A percentile compares a stretch with the other conserved stretches of the same genome.
Conservation (phyloP, 2,797 vertebrate genomes). For the Pangasius sanitwongsei region DNA sequence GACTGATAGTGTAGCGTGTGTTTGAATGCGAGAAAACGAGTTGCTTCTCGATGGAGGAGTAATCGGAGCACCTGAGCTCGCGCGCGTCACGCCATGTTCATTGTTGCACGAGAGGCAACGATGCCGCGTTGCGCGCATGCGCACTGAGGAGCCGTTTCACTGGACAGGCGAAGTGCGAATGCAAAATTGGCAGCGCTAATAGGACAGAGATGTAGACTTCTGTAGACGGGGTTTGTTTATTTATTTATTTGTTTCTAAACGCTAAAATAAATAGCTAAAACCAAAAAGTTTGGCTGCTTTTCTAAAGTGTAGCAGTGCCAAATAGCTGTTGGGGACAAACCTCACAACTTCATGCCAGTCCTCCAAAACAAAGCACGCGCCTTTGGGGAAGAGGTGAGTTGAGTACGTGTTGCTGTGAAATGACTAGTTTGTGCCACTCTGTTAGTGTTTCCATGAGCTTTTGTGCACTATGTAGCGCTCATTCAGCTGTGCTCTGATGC, state of each 20-base stretch:
- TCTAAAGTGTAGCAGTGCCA: constrained; percentile 11
- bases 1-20: neutral
- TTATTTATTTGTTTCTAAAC: neutral
- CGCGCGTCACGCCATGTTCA: constrained; percentile 52
- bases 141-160: constrained; percentile 33
- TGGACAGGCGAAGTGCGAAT: constrained; percentile 23
- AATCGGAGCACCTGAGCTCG: constrained; percentile 48
- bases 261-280: neutral
- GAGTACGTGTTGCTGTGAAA: no score
- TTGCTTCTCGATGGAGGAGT: neutral
- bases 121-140: constrained; percentile 54
- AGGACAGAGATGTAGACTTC: constrained; percentile 15
- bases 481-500: neutral
- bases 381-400: constrained; percentile 5
- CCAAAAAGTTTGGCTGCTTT: neutral
- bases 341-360: constrained; percentile 22
- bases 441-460: neutral
- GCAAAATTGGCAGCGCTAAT: constrained; percentile 9
- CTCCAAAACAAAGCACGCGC: constrained; percentile 26
- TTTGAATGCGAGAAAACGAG: neutral
- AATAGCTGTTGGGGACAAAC: constrained; percentile 4
- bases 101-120: constrained; percentile 23
- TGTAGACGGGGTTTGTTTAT: neutral
- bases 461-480: neutral
- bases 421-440: no score